Evolutionary conservation across 2,888 invertebrate species (phyloP).

Genomic region (Phasia obesa): DNA sequence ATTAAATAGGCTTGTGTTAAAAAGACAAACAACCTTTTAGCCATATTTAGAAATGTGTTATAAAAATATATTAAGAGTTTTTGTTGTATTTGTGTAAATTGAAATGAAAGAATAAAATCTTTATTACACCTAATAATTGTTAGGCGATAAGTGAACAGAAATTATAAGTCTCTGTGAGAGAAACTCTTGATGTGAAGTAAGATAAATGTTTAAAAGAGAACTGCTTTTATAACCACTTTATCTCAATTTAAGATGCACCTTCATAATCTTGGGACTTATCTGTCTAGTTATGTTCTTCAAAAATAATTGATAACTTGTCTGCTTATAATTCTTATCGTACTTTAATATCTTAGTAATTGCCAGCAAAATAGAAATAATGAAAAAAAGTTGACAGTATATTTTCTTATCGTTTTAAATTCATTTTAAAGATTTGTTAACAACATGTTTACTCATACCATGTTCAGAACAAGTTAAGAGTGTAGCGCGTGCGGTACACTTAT

Average conservation of each 20-base stretch:
- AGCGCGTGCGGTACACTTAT: slow-evolving; percentile 20
- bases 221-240: not conserved
- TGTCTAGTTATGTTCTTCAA: not conserved
- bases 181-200: not conserved
- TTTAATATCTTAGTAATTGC: not conserved
- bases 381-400: slow-evolving; percentile 25
- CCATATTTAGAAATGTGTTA: too few species aligned
- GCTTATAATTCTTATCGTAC: slow-evolving; percentile 1
- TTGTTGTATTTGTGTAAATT: too few species aligned
- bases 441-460: not conserved
- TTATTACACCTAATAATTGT: too few species aligned
- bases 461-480: slow-evolving; percentile 48
- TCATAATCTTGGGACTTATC: not conserved
- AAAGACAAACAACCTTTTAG: too few species aligned
- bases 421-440: slow-evolving; percentile 21
- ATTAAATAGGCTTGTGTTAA: too few species aligned
- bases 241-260: not conserved
- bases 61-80: too few species aligned
- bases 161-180: too few species aligned
- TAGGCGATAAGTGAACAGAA: too few species aligned
- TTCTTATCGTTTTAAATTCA: slow-evolving; percentile 30
- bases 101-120: too few species aligned
- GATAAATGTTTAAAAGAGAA: not conserved
- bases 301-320: slow-evolving; percentile 3
- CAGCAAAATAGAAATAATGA: slow-evolving; percentile 1